phyloP scores from a whole-genome alignment of 35 echinoderm and acorn worm species.

The Apostichopus californicus region DNA sequence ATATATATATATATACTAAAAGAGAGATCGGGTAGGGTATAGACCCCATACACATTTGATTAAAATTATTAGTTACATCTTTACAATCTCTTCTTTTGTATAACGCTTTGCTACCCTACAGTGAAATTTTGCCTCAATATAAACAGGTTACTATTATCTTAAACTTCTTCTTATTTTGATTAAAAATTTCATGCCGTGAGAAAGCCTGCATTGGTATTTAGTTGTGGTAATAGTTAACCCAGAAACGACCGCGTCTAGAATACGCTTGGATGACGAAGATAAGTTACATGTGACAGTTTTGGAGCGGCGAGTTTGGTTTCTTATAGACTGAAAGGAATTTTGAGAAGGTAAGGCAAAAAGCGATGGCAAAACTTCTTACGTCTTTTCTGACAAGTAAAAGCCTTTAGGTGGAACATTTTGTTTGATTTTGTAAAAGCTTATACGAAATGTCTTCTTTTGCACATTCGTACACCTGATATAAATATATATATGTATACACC shows the following conservation, averaged over 20 bases:
- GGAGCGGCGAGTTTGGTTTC: conserved; percentile 1
- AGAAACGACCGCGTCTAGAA: conserved; percentile 6
- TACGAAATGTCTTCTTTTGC: no score
- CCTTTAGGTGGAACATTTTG: no score
- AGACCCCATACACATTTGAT: background rate
- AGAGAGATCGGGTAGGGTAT: background rate
- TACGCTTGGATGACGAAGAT: conserved; percentile 17
- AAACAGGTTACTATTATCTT: background rate
- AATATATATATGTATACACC: no score
- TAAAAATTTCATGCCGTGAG: background rate
- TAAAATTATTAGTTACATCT: background rate
- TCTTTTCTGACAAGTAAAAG: no score
- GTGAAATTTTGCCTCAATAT: background rate
- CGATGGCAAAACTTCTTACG: no score
- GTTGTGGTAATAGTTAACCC: conserved; percentile 22
- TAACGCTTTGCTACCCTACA: no score
- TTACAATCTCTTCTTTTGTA: background rate
- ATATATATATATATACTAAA: background rate
- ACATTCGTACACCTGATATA: no score
- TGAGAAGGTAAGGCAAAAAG: background rate
- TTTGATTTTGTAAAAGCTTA: no score
- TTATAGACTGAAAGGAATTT: conserved; percentile 1
- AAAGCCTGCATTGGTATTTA: conserved; percentile 9
- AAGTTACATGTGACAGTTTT: conserved; percentile 42
- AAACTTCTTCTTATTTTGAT: conserved; percentile 8